Evolutionary conservation across 2,113 vertebrate genomes (phyloP), one percentile per base, ranked within the genome.

Genomic region (Ia io): DNA sequence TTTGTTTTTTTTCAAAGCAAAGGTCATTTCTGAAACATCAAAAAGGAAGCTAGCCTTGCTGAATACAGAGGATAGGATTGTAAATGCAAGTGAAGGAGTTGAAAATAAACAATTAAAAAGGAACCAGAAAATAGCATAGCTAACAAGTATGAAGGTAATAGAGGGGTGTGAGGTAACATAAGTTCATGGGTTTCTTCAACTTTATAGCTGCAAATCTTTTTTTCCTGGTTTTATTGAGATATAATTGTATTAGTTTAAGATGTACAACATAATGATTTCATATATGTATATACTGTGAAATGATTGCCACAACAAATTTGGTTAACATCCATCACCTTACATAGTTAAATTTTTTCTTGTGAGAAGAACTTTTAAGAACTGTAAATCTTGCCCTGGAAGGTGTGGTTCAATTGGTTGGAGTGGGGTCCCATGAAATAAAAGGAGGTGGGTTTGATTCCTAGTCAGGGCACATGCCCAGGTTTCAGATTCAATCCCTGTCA

Each of bases 1-100:
- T 51, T 51, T 51, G 49, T 51, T 51, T 51, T 49, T 51, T 51
- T 53, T 56, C 22, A 56, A 56, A 93, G n/a, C n/a, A 22, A 88
- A 85, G 63, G 53, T 91, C 44, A 84, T 63, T 93, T 84, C 56
- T 67, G 40, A 93, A 82, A 93, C 83, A 92, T 61, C 85, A 77
- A 79, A 94, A 84, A 84, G 20, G 49, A 73, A 65, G n/a, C 1
- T 2, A 61, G 37, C 13, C 71, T 82, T 77, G 51, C 28, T 83
- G 77, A 88, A 56, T 88, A 91, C 23, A 90, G 28, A 86, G 32
- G 20, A 85, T 13, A 59, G 23, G 56, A 28, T 2, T 88, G 8
- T 77, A 90, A 84, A 84, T 42, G 17, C 47, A 96, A 88, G 40
- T 10, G 8, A 79, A 47, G 37, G 82, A 84, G 23, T 12, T 70